Base-by-base conservation (phyloP, 64 coral and sea anemone genomes). In the Astreopora myriophthalma region DNA sequence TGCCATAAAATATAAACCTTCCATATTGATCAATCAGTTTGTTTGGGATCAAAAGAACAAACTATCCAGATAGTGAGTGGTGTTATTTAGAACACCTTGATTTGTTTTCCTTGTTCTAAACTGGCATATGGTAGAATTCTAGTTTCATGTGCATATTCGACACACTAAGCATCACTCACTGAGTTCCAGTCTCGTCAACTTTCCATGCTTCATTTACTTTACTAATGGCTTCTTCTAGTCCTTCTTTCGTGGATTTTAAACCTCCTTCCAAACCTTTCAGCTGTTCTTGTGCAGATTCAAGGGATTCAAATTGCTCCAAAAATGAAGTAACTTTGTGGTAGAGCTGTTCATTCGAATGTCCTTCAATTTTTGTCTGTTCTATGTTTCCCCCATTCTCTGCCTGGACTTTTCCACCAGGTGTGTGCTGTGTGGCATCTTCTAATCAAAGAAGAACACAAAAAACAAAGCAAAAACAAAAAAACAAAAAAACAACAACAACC, bases 241-340 rank as follows among this genome's bases (percentile, higher is more conserved):
- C 57, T 27, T 83, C 58, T 65, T 83, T 38, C 29, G 61, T 83
- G 7, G 57, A 64, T 37, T 83, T 83, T 12, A 83, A 83, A 40
- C 65, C 79, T 13, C 11, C 20, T 23, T 83, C 79, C 10, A 38
- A 31, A 39, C 55, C 32, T 3, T 38, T 64, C 1, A 83, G 79
- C 3, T 64, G 7, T 16, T 83, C 57, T 64, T 83, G 30, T 16
- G 55, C 58, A 42, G 79, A 63, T 64, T 83, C 79, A 38, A 83
- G 34, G 20, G 79, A 64, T 64, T 64, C 65, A 83, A 83, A 83
- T 37, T 83, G 52, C 65, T 83, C 57, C 57, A 83, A 38, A 83
- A 83, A 83, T 83, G 79, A 63, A 9, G 79, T 30, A 65, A 64
- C 79, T 63, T 25, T 64, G 14, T 33, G 0, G 9, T 83, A 83